A percentile compares a stretch with the other conserved stretches of the same genome.
phyloP scores from a whole-genome alignment of 2,888 invertebrate genomes.

The Drosophila austrosaltans region DNA sequence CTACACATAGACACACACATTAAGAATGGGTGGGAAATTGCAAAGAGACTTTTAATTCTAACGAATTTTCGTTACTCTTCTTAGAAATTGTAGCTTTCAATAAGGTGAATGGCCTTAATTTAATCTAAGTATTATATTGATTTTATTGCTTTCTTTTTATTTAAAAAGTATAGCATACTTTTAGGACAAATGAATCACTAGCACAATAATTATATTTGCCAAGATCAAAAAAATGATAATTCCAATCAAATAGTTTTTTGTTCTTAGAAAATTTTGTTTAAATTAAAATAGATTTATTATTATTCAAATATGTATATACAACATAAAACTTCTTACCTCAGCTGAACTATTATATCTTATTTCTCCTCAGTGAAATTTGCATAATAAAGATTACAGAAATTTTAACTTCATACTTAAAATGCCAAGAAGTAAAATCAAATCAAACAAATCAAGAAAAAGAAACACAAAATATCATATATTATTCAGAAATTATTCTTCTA shows the following conservation, averaged over 20 bases:
- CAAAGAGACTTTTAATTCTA: neutral
- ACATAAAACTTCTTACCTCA: too few species aligned
- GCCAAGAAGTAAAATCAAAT: too few species aligned
- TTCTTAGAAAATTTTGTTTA: neutral
- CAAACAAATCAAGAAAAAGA: too few species aligned
- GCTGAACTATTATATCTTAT: too few species aligned
- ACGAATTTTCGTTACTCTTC: slow-evolving; percentile 8
- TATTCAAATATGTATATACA: too few species aligned
- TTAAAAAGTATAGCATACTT: slow-evolving; percentile 8
- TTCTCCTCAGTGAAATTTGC: neutral
- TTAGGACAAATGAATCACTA: neutral
- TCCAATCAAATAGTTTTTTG: too few species aligned
- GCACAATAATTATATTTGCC: too few species aligned
- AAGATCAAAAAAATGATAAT: too few species aligned
- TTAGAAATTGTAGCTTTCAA: neutral
- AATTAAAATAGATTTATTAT: too few species aligned
- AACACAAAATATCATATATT: too few species aligned
- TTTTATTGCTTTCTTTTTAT: neutral
- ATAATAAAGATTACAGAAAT: neutral
- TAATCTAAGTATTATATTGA: neutral
- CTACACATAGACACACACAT: neutral
- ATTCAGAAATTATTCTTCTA: too few species aligned
- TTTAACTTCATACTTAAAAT: too few species aligned
- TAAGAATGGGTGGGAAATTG: neutral
- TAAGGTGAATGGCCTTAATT: neutral